These are phyloP conservation scores for Corella eumyota DNA, from an alignment of 23 tunicate genomes.

Conservation along the genomic window DNA sequence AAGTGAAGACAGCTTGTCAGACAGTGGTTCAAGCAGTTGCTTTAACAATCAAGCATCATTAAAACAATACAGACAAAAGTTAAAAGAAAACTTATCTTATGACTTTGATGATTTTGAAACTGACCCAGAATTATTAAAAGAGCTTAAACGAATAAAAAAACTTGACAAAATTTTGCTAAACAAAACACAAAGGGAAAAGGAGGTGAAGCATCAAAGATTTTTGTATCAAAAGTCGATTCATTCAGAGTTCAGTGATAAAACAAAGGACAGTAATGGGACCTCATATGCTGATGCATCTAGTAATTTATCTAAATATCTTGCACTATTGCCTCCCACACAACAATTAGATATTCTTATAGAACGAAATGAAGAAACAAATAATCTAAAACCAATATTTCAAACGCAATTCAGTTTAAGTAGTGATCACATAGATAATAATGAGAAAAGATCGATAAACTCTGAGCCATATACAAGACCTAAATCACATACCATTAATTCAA, in stretches of 20 bases:
- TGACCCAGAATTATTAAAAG: conserved; percentile 31
- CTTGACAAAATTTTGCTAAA: conserved; percentile 43
- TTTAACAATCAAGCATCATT: no score
- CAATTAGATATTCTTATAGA: conserved; percentile 36
- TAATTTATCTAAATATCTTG: conserved; percentile 51
- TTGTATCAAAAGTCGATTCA: conserved; percentile 45
- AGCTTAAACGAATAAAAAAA: conserved; percentile 55
- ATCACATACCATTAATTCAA: no score
- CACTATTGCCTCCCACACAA: conserved; percentile 61
- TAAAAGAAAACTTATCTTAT: no score
- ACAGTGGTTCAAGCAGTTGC: no score
- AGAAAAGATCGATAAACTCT: no score
- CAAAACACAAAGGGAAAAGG: conserved; percentile 51
- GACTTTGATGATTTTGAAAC: no score
- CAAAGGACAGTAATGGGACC: conserved; percentile 6
- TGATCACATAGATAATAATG: no score
- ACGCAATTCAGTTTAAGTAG: no score
- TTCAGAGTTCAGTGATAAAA: conserved; percentile 15
- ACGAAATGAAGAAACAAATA: conserved; percentile 12
- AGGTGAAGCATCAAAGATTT: conserved; percentile 56
- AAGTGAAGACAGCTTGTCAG: no score
- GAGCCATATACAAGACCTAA: no score
- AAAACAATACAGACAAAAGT: no score
- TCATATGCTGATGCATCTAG: conserved; percentile 20
- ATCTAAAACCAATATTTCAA: conserved; percentile 54